Conservation (phyloP, 2,888 invertebrate genomes). For the Euzophera pinguis region DNA sequence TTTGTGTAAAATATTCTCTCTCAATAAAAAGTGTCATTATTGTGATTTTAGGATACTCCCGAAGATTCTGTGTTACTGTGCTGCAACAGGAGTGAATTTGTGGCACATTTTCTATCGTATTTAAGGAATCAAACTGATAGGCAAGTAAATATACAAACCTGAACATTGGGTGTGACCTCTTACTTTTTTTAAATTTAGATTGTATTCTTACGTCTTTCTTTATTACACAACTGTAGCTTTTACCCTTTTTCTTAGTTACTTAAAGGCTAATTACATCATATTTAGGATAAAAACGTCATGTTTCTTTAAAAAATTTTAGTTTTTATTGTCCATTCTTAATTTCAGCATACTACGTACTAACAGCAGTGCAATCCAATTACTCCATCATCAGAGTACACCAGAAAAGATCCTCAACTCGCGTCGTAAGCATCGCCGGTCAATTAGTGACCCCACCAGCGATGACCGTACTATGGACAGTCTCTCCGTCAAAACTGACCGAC, state of each 20-base stretch:
- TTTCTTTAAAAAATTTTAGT: no score
- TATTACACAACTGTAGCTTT: no score
- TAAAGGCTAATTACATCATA: neutral
- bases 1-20: conserved; percentile 16
- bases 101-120: conserved; percentile 77
- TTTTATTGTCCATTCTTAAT: conserved; percentile 18
- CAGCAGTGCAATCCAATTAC: conserved; percentile 52
- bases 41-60: conserved; percentile 50
- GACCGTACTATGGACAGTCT: conserved; percentile 50
- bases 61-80: conserved; percentile 59
- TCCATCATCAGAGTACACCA: conserved; percentile 54
- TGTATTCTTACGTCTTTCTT: no score
- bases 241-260: no score
- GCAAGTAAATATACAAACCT: conserved; percentile 40
- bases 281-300: neutral
- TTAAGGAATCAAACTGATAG: conserved; percentile 77
- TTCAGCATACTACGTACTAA: conserved; percentile 65
- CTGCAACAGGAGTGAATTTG: conserved; percentile 73
- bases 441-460: conserved; percentile 64
- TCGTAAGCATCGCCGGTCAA: conserved; percentile 57
- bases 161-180: neutral
- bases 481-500: conserved; percentile 41
- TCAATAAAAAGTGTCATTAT: conserved; percentile 22
- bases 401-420: conserved; percentile 51
- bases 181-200: neutral